Base-by-base conservation (phyloP, 2,113 vertebrate species). In the Oreochromis spilurus region DNA sequence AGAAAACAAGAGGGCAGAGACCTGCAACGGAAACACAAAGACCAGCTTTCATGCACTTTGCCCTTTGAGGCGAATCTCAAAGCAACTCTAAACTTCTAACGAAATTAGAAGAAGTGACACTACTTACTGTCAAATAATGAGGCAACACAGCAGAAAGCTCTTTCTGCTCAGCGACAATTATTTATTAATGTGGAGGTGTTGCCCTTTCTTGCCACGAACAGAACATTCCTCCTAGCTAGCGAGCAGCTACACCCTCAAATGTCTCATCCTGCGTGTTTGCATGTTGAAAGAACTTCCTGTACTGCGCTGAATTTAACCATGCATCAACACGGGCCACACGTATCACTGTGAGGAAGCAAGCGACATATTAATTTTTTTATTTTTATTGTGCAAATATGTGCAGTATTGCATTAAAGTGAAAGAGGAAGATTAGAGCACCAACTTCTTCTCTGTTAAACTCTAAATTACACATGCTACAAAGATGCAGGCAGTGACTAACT, bases 201-300 rank as follows among this genome's bases (percentile, higher is more conserved):
- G 17, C 72, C 11, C 1, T 34, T 17, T 77, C 70, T 50, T 29
- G 13, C 17, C 16, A 6, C 2, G 4, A 38, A 77, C 8, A 58
- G 31, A 40, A 57, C 45, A 54, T 60, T 62, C 36, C 77, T 80
- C 34, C 12, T 0, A 24, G 17, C 10, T 5, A 34, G 16, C 7
- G 6, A 55, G 17, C 17, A n/a, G 12, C 45, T 17, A 19, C 24
- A 7, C 48, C 38, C 58, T 43, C n/a, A 48, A 60, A 62, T 36
- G 2, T 26, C 57, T 82, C 38, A 14, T 53, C 10, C 16, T 62
- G 16, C 9, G 1, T 48, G 2, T 54, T 26, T 52, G 24, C 19
- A 52, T 81, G 67, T 17, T 48, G 82, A 84, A 87, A 88, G 6
- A 87, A 84, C 84, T 91, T 93, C 86, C 91, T 82, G 78, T 78